Evolutionary conservation across 35 echinoderm and acorn worm genomes (phyloP), one percentile per base, ranked within the genome.

Genomic region (Apostichopus japonicus): DNA sequence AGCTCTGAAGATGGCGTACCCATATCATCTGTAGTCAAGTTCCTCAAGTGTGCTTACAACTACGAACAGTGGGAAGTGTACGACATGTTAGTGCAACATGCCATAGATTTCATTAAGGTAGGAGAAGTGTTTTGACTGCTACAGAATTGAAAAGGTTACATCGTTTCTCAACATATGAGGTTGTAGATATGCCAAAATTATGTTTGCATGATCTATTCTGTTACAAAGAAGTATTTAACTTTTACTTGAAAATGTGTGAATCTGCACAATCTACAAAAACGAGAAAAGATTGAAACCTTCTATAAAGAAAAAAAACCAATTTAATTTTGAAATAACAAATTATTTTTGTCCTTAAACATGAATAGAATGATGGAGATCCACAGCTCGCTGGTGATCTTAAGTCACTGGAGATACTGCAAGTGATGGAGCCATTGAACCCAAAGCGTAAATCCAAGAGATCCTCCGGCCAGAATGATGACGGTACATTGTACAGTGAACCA

Each of bases 41-140:
- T 99, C 87, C 19, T 99, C 71, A 99, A 99, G 92, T 99, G 93
- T 92, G 97, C 97, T 22, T 99, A 99, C 78, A 99, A 99, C 92
- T 99, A 92, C 92, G 97, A 99, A 72, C 97, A 99, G 84, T 99
- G 97, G 97, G 97, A 99, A 88, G 88, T 96, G 51, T 99, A 96
- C 92, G 97, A 99, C 17, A 87, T 81, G 27, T 59, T 99, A 54
- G 88, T 94, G 5, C 87, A 91, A 33, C 65, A 87, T 33, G 79
- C 90, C 6, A 86, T 95, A 13, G 93, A 95, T 3, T 91, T 95
- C 54, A 93, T 99, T 5, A 96, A 92, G 92, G 97, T 99, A 90
- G 61, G 71, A 24, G 33, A 44, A 44, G 2, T 44, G 11, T 23
- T 21, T 75, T 75, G 71, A 75, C 21, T 61, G 7, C 8, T 61